These are phyloP conservation scores for Nannoperca obscura DNA, from an alignment of 2,797 vertebrate species.

Conservation along the genomic window DNA sequence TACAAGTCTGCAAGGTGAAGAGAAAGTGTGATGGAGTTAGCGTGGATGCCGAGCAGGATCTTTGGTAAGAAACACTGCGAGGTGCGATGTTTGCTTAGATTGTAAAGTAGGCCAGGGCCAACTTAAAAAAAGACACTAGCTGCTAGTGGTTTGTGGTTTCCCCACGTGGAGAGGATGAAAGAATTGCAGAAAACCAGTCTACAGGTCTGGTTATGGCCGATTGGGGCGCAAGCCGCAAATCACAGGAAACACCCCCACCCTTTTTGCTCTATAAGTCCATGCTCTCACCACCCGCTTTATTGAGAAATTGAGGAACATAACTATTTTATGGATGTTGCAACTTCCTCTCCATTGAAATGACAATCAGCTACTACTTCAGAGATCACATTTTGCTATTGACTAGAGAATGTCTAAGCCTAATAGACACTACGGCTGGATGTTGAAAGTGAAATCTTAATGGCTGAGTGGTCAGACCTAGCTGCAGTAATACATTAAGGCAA, in stretches of 20 bases:
- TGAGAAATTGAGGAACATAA: slow-evolving; percentile 54
- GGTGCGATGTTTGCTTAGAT: slow-evolving; percentile 24
- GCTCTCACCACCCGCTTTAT: neutral
- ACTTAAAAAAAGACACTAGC: slow-evolving; percentile 17
- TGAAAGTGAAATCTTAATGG: slow-evolving; percentile 44
- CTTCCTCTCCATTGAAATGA: slow-evolving; percentile 33
- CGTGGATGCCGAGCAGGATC: neutral
- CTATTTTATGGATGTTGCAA: slow-evolving; percentile 5
- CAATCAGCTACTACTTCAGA: neutral
- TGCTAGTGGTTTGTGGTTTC: slow-evolving; percentile 37
- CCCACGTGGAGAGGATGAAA: neutral
- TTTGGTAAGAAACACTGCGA: slow-evolving; percentile 32
- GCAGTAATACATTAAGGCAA: slow-evolving; percentile 15
- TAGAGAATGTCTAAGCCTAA: neutral
- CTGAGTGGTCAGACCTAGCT: slow-evolving; percentile 26
- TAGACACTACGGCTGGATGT: slow-evolving; percentile 25
- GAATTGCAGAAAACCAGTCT: neutral
- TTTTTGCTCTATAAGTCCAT: neutral
- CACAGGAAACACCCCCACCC: neutral
- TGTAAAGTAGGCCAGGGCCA: slow-evolving; percentile 43
- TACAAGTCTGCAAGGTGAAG: slow-evolving; percentile 18
- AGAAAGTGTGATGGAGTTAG: neutral
- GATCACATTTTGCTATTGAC: slow-evolving; percentile 12
- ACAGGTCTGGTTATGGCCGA: neutral
- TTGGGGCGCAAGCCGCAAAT: neutral